phyloP scores from a whole-genome alignment of 2,113 vertebrate species.

The Gasterosteus aculeatus region DNA sequence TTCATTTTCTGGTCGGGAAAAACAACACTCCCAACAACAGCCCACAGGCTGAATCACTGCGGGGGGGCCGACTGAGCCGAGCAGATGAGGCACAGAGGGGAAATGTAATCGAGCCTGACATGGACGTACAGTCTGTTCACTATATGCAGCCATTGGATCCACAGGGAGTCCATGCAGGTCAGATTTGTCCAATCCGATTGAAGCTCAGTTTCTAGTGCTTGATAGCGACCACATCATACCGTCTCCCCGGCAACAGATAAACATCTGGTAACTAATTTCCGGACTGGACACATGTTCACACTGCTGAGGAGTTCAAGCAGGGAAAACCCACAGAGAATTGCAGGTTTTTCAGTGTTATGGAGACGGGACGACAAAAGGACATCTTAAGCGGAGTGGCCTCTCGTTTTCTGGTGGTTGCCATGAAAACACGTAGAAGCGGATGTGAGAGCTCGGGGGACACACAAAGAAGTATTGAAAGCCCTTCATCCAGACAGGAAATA shows the following conservation, averaged over 20 bases:
- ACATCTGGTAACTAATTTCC: slow-evolving; percentile 56
- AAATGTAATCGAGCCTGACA: slow-evolving; percentile 18
- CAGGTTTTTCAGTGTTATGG: slow-evolving; percentile 15
- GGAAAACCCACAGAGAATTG: neutral
- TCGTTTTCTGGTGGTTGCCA: neutral
- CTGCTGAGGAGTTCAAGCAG: slow-evolving; percentile 43
- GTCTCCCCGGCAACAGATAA: slow-evolving; percentile 39
- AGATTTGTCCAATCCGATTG: neutral
- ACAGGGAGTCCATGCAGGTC: slow-evolving; percentile 1
- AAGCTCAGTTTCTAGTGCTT: neutral
- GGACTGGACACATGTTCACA: slow-evolving; percentile 32
- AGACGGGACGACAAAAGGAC: slow-evolving; percentile 16
- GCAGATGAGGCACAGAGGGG: slow-evolving; percentile 11
- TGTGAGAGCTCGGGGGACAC: neutral
- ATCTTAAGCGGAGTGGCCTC: neutral
- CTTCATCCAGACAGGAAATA: slow-evolving; percentile 2
- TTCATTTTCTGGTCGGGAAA: slow-evolving; percentile 4
- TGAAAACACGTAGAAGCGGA: slow-evolving; percentile 17
- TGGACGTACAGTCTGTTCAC: slow-evolving; percentile 10
- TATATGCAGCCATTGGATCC: neutral
- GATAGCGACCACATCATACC: slow-evolving; percentile 10
- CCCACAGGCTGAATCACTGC: slow-evolving; percentile 35
- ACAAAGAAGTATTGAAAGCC: neutral
- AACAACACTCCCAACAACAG: slow-evolving; percentile 30
- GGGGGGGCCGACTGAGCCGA: neutral